Evolutionary conservation across 2,113 vertebrate species (phyloP).

Genomic region (Ctenomys sociabilis): DNA sequence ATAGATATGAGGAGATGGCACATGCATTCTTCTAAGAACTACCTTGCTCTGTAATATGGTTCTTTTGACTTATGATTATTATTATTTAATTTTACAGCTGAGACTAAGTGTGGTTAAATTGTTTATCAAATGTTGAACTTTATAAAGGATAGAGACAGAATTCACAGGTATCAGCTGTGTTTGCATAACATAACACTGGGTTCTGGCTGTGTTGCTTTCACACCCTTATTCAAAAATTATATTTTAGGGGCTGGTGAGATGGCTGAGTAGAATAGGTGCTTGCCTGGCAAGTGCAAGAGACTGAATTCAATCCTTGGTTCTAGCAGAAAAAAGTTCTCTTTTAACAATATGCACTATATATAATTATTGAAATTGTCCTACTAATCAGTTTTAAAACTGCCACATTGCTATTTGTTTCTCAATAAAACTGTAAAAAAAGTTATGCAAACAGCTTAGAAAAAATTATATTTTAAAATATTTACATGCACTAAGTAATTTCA

Average conservation of each 20-base stretch:
- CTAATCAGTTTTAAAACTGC: no score
- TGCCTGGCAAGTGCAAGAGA: no score
- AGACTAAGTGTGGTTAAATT: neutral
- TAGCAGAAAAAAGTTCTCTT: no score
- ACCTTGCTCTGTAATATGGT: neutral
- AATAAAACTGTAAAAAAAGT: no score
- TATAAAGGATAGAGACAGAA: neutral
- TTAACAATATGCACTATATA: no score
- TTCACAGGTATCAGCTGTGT: neutral
- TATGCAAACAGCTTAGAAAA: no score
- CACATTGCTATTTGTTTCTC: no score
- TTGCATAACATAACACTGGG: neutral
- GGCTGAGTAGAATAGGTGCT: no score
- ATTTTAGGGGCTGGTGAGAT: no score
- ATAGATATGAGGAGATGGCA: neutral
- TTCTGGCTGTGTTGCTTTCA: neutral
- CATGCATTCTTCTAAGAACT: neutral
- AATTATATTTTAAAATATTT: neutral
- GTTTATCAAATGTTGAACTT: neutral
- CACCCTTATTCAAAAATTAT: neutral
- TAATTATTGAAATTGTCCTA: no score
- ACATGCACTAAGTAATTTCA: neutral
- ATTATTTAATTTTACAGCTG: neutral
- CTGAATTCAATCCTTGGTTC: no score
- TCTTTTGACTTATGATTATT: neutral